Percentiles rank a stretch among this genome's conserved stretches.
phyloP scores from a whole-genome alignment of 2,888 invertebrate genomes.

The Choristoneura rosaceana region DNA sequence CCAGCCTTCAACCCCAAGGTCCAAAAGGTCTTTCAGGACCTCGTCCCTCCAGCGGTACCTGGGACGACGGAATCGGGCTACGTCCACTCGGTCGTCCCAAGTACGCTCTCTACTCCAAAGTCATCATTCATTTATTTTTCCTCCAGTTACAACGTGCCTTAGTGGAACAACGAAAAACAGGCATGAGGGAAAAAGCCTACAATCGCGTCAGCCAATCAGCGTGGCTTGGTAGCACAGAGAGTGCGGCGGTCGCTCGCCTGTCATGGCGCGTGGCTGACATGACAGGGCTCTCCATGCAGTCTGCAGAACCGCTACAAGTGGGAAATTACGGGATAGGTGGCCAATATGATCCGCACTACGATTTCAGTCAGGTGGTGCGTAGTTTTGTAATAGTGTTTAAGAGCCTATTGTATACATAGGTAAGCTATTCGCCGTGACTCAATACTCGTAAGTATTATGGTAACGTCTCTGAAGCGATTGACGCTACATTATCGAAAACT shows the following conservation, averaged over 20 bases:
- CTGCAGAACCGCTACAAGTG: slow-evolving; percentile 98
- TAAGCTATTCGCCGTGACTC: no score
- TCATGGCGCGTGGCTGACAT: slow-evolving; percentile 93
- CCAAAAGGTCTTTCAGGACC: no score
- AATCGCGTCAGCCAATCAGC: slow-evolving; percentile 99
- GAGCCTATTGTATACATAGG: no score
- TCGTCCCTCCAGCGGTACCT: no score
- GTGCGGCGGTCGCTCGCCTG: slow-evolving; percentile 89
- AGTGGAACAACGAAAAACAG: slow-evolving; percentile 97
- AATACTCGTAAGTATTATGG: background rate
- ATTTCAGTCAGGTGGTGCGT: slow-evolving; percentile 90
- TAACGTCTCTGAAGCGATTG: no score
- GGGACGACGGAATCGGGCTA: no score
- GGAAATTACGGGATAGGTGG: slow-evolving; percentile 99
- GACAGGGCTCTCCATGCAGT: slow-evolving; percentile 93
- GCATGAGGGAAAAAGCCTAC: slow-evolving; percentile 95
- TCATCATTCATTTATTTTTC: no score
- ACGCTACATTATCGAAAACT: no score
- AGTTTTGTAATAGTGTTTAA: no score
- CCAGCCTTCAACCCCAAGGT: no score
- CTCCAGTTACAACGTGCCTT: slow-evolving; percentile 95
- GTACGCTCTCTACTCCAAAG: no score
- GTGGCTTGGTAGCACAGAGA: slow-evolving; percentile 95
- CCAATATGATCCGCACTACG: slow-evolving; percentile 99
- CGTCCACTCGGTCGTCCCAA: no score